Percentiles rank a stretch among this genome's conserved stretches.
These are phyloP conservation scores for Emys orbicularis DNA, from an alignment of 2,797 vertebrate species.

Conservation along the genomic window DNA sequence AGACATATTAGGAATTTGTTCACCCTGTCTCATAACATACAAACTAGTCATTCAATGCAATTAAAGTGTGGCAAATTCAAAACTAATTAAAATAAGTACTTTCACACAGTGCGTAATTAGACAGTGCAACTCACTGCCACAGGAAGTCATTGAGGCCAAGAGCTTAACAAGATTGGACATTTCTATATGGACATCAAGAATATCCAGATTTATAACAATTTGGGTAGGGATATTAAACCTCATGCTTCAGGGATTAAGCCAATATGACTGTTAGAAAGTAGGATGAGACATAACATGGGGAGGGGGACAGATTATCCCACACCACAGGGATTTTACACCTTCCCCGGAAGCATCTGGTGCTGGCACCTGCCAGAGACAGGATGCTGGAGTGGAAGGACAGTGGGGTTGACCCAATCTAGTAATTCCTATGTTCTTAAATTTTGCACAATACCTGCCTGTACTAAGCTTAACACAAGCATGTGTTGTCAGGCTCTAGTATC, in stretches of 20 bases:
- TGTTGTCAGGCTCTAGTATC: background rate
- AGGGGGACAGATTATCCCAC: background rate
- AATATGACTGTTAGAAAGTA: background rate
- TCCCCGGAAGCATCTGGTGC: rapidly evolving
- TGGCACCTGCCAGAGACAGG: background rate
- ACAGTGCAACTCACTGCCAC: background rate
- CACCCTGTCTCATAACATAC: background rate
- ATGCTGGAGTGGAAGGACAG: background rate
- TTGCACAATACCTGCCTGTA: background rate
- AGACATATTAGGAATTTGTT: background rate
- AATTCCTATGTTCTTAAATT: background rate
- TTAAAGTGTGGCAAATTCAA: background rate
- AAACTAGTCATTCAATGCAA: background rate
- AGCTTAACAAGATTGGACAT: background rate
- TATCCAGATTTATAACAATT: background rate
- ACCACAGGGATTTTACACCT: background rate
- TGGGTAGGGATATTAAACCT: background rate
- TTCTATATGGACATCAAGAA: background rate
- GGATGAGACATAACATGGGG: background rate
- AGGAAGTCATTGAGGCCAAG: background rate
- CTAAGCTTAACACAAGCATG: background rate
- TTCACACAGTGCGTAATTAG: background rate
- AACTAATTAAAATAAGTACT: background rate
- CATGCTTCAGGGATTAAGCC: background rate
- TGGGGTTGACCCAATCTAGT: background rate